Evolutionary conservation across 2,888 invertebrate species (phyloP), one percentile per base, ranked within the genome.

Genomic region (Linnaemya tessellans): DNA sequence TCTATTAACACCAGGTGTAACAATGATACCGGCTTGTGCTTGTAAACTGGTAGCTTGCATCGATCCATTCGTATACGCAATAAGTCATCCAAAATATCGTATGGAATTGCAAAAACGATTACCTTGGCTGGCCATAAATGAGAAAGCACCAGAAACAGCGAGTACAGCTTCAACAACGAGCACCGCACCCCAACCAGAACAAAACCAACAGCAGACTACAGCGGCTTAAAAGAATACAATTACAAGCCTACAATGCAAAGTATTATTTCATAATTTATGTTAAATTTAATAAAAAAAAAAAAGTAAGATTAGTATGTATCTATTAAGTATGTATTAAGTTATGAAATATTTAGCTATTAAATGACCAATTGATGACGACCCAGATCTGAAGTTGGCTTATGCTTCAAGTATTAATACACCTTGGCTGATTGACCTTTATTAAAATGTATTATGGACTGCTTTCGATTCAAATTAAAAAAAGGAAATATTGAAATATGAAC

Each of bases 31-130:
- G 5, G 97, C 97, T 0, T 95, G 96, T 86, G 94, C 97, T 43
- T 97, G 97, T 90, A 98, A 98, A 93, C 93, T 95, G 73, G 97
- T 98, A 0, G 97, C 98, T 0, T 97, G 98, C 92, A 95, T 98
- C 90, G 98, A 98, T 93, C 98, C 98, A 0, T 97, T 97, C 93
- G 95, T 97, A 1, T 97, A 97, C 89, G 97, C 97, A 5, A 97
- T 97, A 88, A 97, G 97, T 90, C 98, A 98, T 94, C 98, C 98
- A 7, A 96, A 94, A 93, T 96, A 96, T 93, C 95, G 97, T 88
- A 93, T 96, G 92, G 97, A 97, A 92, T 93, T 97, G 80, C 96
- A 97, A 90, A 96, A 96, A 84, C 95, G 96, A 71, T 94, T 97
- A 91, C 96, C 97, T 10, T 97, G 93, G 93, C 92, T 96, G 84